Base-by-base conservation (phyloP, 2,113 vertebrate genomes). In the Malurus melanocephalus region DNA sequence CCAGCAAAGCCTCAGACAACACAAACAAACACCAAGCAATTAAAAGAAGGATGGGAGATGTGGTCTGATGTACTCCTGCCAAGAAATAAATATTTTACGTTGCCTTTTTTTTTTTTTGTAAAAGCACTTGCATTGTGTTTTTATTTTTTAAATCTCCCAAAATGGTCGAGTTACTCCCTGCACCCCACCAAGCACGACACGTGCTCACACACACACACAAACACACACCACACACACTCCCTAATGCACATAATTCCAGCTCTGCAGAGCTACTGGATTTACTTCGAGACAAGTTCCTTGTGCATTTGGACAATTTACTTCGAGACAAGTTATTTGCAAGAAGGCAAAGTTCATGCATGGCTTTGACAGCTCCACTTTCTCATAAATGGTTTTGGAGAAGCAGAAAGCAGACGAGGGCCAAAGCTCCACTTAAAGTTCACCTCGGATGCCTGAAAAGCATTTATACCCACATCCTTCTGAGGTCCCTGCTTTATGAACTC, bases 281-380 rank as follows among this genome's bases (percentile, higher is more conserved):
- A 40, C 86, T 91, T 40, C 21, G 43, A 93, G 80, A 89, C 80
- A 16, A 76, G 88, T 85, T 93, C 8, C 94, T 88, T 88, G 92
- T 76, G 90, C 90, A 88, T 68, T 95, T 85, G 51, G 89, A 93
- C 89, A 86, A 88, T 71, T 77, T 73, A 90, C 94, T 88, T 68
- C 12, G 77, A 94, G 86, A 85, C 74, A 51, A 91, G 80, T 93
- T 87, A 90, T 86, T 93, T 80, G 75, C 80, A 57, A 91, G 92
- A 82, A 93, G 85, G 91, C 94, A 93, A 88, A 94, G 93, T 93
- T 94, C 91, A 95, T 80, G 90, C 85, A 38, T 1, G 88, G 93
- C 82, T 95, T 91, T 95, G 95, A 95, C 91, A 95, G 91, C 91
- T 94, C 95, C 82, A 38, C 89, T 95, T 92, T 95, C 95, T 95